Evolutionary conservation across 2,113 vertebrate species (phyloP).

Genomic region (Rhinoderma darwinii): DNA sequence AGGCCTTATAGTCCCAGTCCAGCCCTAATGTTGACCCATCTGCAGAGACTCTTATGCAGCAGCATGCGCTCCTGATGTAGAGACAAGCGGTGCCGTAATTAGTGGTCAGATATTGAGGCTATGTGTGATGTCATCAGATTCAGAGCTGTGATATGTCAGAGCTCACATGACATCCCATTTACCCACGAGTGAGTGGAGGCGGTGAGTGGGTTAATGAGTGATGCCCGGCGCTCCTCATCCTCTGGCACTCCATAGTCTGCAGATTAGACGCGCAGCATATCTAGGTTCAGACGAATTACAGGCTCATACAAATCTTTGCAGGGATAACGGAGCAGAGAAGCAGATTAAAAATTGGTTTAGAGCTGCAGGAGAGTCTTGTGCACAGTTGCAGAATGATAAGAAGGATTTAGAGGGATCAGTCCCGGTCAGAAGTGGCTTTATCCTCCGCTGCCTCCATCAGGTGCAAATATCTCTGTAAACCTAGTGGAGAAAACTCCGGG

Average conservation of each 20-base stretch:
- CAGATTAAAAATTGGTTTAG: slow-evolving; percentile 50
- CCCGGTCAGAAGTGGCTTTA: background rate
- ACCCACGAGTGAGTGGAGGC: too few species aligned
- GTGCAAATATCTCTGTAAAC: background rate
- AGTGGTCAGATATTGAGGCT: too few species aligned
- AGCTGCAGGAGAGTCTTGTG: background rate
- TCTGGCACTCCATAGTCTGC: background rate
- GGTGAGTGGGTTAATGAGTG: background rate
- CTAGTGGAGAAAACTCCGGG: background rate
- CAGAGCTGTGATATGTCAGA: too few species aligned
- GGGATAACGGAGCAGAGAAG: slow-evolving; percentile 39
- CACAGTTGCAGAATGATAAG: slow-evolving; percentile 8
- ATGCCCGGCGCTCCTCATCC: background rate
- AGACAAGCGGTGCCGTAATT: too few species aligned
- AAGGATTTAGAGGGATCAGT: slow-evolving; percentile 37
- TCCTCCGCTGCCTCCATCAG: background rate
- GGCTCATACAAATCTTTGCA: slow-evolving; percentile 50
- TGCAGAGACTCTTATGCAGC: too few species aligned
- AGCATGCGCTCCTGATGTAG: too few species aligned
- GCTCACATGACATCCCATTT: too few species aligned
- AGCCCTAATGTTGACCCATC: too few species aligned
- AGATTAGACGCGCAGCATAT: background rate
- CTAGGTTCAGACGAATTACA: slow-evolving; percentile 42
- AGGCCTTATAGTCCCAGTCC: too few species aligned
- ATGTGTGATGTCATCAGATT: too few species aligned